Percentiles rank a stretch among this genome's conserved stretches.
Evolutionary conservation across 2,888 invertebrate genomes (phyloP).

Genomic region (Diadromus collaris): DNA sequence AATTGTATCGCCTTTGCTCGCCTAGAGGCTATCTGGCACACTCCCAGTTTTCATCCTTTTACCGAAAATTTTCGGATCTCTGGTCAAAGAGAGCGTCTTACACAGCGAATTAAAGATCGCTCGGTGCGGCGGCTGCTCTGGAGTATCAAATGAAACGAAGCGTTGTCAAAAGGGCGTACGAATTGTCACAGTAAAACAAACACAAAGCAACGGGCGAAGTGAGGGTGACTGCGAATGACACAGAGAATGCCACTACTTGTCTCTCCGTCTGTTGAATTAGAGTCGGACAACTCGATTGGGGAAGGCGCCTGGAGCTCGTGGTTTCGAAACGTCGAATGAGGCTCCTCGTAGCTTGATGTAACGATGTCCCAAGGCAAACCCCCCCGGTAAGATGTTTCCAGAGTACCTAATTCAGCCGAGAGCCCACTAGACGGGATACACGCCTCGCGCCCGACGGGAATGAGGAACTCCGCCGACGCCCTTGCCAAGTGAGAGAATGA

Average conservation of each 20-base stretch:
- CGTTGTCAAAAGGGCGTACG: background rate
- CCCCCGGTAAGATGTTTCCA: conserved; percentile 63
- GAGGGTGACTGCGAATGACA: background rate
- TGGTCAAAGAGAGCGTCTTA: conserved; percentile 5
- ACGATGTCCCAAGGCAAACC: conserved; percentile 74
- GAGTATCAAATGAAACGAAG: background rate
- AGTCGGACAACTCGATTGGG: conserved; percentile 26
- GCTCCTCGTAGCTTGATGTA: conserved; percentile 68
- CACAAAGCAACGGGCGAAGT: background rate
- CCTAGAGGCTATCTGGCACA: conserved; percentile 15
- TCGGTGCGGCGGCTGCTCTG: background rate
- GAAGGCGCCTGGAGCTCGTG: conserved; percentile 45
- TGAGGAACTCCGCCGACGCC: conserved; percentile 46
- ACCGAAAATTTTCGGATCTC: conserved; percentile 6
- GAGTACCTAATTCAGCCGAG: conserved; percentile 72
- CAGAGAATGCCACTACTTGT: background rate
- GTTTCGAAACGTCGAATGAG: conserved; percentile 19
- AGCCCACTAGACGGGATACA: conserved; percentile 62
- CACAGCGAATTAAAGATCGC: conserved; percentile 8
- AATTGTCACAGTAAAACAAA: background rate
- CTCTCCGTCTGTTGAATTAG: background rate
- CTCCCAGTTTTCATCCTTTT: conserved; percentile 1
- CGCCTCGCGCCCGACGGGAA: conserved; percentile 51
- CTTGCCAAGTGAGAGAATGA: conserved; percentile 46
- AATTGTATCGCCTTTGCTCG: conserved; percentile 4